Evolutionary conservation across 2,888 invertebrate genomes (phyloP), one percentile per base, ranked within the genome.

Genomic region (Thereva unica): DNA sequence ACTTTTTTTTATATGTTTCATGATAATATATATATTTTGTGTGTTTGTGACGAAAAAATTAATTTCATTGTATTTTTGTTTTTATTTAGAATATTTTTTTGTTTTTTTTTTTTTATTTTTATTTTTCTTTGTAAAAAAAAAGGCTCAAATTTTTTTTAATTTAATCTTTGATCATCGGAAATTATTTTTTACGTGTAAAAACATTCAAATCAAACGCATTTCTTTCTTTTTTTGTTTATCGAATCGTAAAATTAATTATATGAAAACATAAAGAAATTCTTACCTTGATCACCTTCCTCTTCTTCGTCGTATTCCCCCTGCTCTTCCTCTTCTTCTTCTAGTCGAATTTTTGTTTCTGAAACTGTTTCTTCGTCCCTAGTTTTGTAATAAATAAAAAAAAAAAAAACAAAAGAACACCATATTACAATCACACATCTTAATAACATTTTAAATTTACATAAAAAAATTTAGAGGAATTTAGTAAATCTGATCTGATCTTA

Each of bases 281-380:
- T 35, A 64, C 64, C 64, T 64, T 64, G 54, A 4, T 64, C 64
- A 4, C 53, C 59, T 49, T 59, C 59, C 23, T 82, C 84, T 71
- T 81, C 84, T 70, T 82, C 80, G 66, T 84, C 81, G 67, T 76
- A 83, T 70, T 84, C 84, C 68, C 90, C 91, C 3, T 75, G 75
- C 50, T 86, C 89, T 72, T 87, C 87, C 59, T 87, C 84, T 72
- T 87, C 87, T 59, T 87, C 84, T 67, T 90, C 88, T 50, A 89
- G 81, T 10, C 87, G 85, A 34, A 88, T 86, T 76, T 90, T 90
- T 44, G 86, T 85, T 74, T 89, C 88, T 34, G 89, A 91, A 71
- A 87, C 87, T 61, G 86, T 86, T 73, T 89, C 92, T 71, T 89
- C 86, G 69, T 85, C 91, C 76, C 89, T 87, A 71, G 23, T 23